These are phyloP conservation scores for Esox lucius DNA, from an alignment of 2,797 vertebrate genomes.

Conservation along the genomic window DNA sequence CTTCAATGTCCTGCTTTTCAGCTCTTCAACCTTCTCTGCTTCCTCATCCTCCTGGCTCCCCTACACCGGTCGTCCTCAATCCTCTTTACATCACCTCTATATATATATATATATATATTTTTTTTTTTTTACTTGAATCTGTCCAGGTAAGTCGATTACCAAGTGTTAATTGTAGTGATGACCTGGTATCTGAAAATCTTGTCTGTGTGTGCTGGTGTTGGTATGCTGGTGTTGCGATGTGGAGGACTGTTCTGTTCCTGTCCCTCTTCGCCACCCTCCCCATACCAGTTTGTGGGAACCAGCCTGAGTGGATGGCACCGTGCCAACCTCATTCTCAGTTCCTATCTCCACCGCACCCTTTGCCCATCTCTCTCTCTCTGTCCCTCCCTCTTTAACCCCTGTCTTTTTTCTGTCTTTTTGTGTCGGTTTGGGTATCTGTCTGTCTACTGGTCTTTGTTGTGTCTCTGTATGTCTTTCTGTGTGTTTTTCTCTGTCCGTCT, in stretches of 20 bases:
- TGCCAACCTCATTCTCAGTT: constrained; percentile 99
- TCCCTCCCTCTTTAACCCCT: constrained; percentile 63
- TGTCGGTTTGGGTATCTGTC: constrained; percentile 21
- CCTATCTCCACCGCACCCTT: constrained; percentile 84
- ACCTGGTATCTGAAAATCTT: background rate
- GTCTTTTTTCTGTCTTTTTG: constrained; percentile 55
- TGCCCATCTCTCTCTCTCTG: constrained; percentile 67
- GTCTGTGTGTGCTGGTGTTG: constrained; percentile 49
- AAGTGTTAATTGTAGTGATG: background rate
- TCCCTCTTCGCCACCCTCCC: constrained; percentile 69
- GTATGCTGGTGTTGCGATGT: constrained; percentile 63
- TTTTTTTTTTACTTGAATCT: background rate
- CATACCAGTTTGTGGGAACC: constrained; percentile 84
- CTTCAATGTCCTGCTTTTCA: constrained; percentile 24
- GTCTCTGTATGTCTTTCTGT: background rate
- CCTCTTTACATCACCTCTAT: constrained; percentile 21
- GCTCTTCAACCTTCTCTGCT: constrained; percentile 18
- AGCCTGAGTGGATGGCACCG: constrained; percentile 99
- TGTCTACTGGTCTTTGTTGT: background rate
- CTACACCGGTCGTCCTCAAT: constrained; percentile 35
- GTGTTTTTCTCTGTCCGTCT: background rate
- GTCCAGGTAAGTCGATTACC: background rate
- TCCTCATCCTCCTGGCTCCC: constrained; percentile 49
- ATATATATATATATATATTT: no score
- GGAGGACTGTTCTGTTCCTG: constrained; percentile 72